Percentiles rank a stretch among this genome's conserved stretches.
Evolutionary conservation across 2,113 vertebrate genomes (phyloP).

Genomic region (Oostethus manadensis): DNA sequence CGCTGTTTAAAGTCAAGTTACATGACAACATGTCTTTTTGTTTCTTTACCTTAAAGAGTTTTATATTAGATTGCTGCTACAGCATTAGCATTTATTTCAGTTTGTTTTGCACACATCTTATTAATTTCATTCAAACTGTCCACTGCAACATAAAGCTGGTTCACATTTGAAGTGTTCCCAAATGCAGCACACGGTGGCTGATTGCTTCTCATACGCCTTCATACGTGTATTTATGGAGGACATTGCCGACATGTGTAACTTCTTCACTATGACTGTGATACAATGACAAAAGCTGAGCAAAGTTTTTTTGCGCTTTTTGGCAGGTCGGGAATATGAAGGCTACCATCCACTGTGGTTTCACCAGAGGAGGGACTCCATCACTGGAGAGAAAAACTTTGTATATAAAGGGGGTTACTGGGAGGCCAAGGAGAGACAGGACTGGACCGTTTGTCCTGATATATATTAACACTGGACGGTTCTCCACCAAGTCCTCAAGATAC

Average conservation of each 20-base stretch:
- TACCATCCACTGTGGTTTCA: constrained; percentile 92
- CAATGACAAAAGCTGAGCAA: not conserved
- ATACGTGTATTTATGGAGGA: constrained; percentile 12
- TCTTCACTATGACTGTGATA: not conserved
- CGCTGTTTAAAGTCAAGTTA: not conserved
- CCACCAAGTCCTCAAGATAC: constrained; percentile 35
- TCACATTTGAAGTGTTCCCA: constrained; percentile 25
- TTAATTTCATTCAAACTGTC: constrained; percentile 1
- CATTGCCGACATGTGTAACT: constrained; percentile 34
- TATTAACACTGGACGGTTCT: constrained; percentile 76
- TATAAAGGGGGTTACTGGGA: constrained; percentile 99
- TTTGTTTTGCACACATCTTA: not conserved
- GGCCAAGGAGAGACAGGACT: constrained; percentile 87
- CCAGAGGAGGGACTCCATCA: constrained; percentile 80
- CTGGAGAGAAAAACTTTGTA: constrained; percentile 82
- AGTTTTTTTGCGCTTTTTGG: not conserved
- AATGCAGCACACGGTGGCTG: constrained; percentile 21
- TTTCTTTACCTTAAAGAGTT: constrained; percentile 1
- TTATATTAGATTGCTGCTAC: not conserved
- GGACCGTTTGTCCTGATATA: constrained; percentile 86
- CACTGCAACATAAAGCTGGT: not conserved
- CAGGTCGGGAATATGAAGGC: constrained; percentile 83
- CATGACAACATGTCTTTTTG: not conserved
- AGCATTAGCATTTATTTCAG: not conserved
- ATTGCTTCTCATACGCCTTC: constrained; percentile 24